Percentiles rank a stretch among this genome's conserved stretches.
Evolutionary conservation across 2,888 invertebrate genomes (phyloP).

Genomic region (Hylaea fasciaria): DNA sequence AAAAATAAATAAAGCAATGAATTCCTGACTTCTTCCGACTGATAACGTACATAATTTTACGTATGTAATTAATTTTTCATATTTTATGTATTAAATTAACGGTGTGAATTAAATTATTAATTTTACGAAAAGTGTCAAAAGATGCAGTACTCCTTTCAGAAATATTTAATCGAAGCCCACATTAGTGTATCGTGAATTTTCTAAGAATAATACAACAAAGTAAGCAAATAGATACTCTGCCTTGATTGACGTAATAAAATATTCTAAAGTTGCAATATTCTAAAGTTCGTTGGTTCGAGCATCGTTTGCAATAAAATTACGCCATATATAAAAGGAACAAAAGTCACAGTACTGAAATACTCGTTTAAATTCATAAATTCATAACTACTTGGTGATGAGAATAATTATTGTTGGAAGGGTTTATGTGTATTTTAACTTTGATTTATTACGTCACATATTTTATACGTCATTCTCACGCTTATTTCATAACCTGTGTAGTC

Average conservation of each 20-base stretch:
- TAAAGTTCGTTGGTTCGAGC: neutral
- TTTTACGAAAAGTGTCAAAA: too few species aligned
- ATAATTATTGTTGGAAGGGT: slow-evolving; percentile 5
- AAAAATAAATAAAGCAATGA: neutral
- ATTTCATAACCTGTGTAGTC: too few species aligned
- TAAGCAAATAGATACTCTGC: too few species aligned
- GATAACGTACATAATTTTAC: too few species aligned
- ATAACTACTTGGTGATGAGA: slow-evolving; percentile 10
- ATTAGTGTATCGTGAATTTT: too few species aligned
- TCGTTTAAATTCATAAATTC: slow-evolving; percentile 12
- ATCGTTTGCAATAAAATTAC: neutral
- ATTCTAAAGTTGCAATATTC: neutral
- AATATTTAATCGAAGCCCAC: too few species aligned
- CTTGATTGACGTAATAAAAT: neutral
- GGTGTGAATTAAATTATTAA: too few species aligned
- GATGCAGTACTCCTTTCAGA: too few species aligned
- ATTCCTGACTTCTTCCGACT: too few species aligned
- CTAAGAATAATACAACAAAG: too few species aligned
- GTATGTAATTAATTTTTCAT: neutral
- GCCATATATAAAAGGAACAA: neutral
- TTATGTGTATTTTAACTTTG: slow-evolving; percentile 2
- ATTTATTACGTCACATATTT: neutral
- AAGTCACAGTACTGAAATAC: slow-evolving; percentile 1
- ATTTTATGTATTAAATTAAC: too few species aligned
- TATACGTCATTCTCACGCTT: neutral